A percentile compares a stretch with the other conserved stretches of the same genome.
These are phyloP conservation scores for Ophion obscuratus DNA, from an alignment of 2,888 invertebrate species.

Conservation along the genomic window DNA sequence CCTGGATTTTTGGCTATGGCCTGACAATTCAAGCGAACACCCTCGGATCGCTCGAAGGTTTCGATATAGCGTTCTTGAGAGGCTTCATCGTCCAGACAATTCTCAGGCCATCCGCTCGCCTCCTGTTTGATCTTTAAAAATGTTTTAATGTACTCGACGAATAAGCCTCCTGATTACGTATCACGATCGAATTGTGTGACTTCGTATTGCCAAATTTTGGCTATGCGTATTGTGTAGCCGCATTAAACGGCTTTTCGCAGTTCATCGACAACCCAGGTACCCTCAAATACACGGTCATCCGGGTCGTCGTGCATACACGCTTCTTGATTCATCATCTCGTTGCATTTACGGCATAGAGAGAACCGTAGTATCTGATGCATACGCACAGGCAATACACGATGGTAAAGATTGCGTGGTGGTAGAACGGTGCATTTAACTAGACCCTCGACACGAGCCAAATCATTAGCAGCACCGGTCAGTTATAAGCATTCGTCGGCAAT, in stretches of 20 bases:
- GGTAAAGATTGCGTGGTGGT: constrained; percentile 61
- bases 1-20: constrained; percentile 71
- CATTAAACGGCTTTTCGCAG: constrained; percentile 72
- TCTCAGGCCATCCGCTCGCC: constrained; percentile 60
- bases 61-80: constrained; percentile 32
- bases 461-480: constrained; percentile 51
- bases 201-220: constrained; percentile 78
- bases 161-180: too few species aligned
- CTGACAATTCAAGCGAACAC: constrained; percentile 66
- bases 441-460: constrained; percentile 62
- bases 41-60: constrained; percentile 63
- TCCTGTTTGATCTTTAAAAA: constrained; percentile 69
- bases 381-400: not conserved
- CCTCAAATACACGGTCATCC: too few species aligned
- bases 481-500: constrained; percentile 51
- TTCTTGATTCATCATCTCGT: too few species aligned
- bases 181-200: constrained; percentile 52
- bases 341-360: too few species aligned
- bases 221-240: constrained; percentile 72
- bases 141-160: constrained; percentile 33
- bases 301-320: too few species aligned
- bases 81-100: constrained; percentile 22
- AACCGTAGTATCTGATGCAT: too few species aligned
- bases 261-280: constrained; percentile 38
- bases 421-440: constrained; percentile 71